Percentiles rank a stretch among this genome's conserved stretches.
Conservation (phyloP, 2,113 vertebrate species). For the Ochotona curzoniae region DNA sequence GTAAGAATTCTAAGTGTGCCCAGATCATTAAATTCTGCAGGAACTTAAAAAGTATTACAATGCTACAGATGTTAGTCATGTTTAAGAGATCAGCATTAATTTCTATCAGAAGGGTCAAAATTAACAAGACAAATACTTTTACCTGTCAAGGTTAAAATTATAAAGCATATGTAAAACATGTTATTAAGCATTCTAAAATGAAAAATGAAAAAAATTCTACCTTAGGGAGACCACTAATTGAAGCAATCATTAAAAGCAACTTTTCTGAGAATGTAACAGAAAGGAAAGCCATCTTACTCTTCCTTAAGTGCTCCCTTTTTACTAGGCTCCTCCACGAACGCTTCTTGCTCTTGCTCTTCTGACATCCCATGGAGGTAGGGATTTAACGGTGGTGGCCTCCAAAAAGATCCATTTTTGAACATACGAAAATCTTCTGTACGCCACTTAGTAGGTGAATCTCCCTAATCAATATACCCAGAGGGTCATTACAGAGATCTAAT, state of each 20-base stretch:
- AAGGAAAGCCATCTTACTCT: slow-evolving; percentile 89
- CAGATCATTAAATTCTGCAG: slow-evolving; percentile 19
- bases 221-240: slow-evolving; percentile 12
- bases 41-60: slow-evolving; percentile 8
- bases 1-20: slow-evolving; percentile 15
- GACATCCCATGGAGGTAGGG: slow-evolving; percentile 97
- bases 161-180: not conserved
- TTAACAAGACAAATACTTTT: not conserved
- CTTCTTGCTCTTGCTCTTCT: slow-evolving; percentile 94
- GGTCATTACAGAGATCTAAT: slow-evolving; percentile 24
- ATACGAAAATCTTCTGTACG: slow-evolving; percentile 97
- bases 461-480: slow-evolving; percentile 84
- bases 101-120: slow-evolving; percentile 10
- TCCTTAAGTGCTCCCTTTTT: slow-evolving; percentile 98
- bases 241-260: not conserved
- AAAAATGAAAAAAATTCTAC: slow-evolving; percentile 30
- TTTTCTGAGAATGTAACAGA: slow-evolving; percentile 26
- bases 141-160: slow-evolving; percentile 42
- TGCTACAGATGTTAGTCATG: not conserved
- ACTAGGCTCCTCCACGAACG: slow-evolving; percentile 93
- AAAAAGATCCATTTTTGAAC: slow-evolving; percentile 99
- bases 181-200: slow-evolving; percentile 16
- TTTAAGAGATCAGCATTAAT: slow-evolving; percentile 33
- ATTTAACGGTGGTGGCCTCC: slow-evolving; percentile 97
- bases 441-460: slow-evolving; percentile 98